These are phyloP conservation scores for Scyliorhinus canicula DNA, from an alignment of 2,797 vertebrate genomes.

Conservation along the genomic window DNA sequence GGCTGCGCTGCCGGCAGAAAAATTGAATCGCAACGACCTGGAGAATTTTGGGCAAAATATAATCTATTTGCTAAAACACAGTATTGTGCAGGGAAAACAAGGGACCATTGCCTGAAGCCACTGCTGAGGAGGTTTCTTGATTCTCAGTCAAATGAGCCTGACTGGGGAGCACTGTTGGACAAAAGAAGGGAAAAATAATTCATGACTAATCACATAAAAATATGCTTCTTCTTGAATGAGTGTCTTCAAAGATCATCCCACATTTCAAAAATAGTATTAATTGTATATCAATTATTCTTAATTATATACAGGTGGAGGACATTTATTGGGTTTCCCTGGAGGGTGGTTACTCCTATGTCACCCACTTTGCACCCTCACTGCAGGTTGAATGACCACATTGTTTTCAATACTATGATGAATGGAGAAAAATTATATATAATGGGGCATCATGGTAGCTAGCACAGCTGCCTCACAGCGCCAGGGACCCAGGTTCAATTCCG, in stretches of 20 bases:
- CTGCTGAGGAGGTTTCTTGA: neutral
- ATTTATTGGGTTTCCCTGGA: neutral
- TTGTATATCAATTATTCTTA: neutral
- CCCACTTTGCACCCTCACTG: neutral
- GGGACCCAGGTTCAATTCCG: too few species aligned
- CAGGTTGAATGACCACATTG: neutral
- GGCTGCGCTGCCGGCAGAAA: too few species aligned
- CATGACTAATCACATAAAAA: neutral
- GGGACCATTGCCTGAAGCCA: neutral
- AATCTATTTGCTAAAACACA: neutral
- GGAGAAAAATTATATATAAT: too few species aligned
- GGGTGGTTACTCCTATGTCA: neutral
- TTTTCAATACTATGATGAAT: neutral
- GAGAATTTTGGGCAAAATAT: too few species aligned
- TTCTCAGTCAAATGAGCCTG: neutral
- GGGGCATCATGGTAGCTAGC: too few species aligned
- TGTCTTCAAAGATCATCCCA: neutral
- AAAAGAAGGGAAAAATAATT: neutral
- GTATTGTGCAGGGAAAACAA: neutral
- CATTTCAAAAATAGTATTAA: neutral
- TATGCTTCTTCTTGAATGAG: neutral
- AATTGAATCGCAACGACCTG: too few species aligned
- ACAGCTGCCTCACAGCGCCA: too few species aligned
- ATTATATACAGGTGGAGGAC: neutral
- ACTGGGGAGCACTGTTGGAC: neutral